phyloP scores from a whole-genome alignment of 2,888 invertebrate genomes.

The Meloe dianella region DNA sequence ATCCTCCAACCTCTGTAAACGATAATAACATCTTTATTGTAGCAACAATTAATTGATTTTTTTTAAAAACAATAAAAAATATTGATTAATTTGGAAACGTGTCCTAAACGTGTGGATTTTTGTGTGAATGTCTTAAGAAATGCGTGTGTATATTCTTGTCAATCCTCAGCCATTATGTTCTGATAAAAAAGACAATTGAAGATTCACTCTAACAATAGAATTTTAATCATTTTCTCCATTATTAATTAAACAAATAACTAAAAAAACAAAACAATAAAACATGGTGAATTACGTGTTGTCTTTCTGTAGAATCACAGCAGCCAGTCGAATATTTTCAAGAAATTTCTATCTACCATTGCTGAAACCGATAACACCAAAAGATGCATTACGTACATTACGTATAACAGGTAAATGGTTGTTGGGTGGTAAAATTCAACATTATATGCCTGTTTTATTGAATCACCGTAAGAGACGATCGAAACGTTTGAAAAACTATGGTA shows the following conservation, averaged over 20 bases:
- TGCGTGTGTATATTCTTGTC: neutral
- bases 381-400: constrained; percentile 79
- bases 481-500: constrained; percentile 64
- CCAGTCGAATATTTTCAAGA: constrained; percentile 79
- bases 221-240: neutral
- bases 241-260: neutral
- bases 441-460: constrained; percentile 76
- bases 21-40: constrained; percentile 34
- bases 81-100: constrained; percentile 16
- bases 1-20: constrained; percentile 38
- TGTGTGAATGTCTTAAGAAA: constrained; percentile 1
- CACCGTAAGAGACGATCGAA: constrained; percentile 56
- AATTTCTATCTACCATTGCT: constrained; percentile 84
- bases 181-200: constrained; percentile 13
- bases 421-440: constrained; percentile 78
- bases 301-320: constrained; percentile 83
- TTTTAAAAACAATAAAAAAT: too few species aligned
- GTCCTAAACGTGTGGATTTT: neutral
- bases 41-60: constrained; percentile 17
- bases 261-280: constrained; percentile 17
- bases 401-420: constrained; percentile 79
- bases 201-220: constrained; percentile 9
- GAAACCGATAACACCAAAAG: constrained; percentile 81
- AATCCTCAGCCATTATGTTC: constrained; percentile 5
- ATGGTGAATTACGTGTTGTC: constrained; percentile 59